Evolutionary conservation across 1,140 invertebrate genomes (phyloP).

Genomic region (Drosophila insularis): DNA sequence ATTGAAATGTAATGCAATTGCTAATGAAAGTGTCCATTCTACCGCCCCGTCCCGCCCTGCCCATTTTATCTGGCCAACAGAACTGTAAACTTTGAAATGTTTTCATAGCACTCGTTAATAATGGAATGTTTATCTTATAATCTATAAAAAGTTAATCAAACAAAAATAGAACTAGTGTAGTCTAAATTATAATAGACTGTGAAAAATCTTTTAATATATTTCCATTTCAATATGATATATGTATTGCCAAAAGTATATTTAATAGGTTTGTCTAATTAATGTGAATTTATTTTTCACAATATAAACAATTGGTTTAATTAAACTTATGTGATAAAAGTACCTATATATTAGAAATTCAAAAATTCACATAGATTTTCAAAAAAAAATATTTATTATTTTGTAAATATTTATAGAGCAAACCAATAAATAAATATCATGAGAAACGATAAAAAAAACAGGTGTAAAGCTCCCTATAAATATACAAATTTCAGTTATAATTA

Average conservation of each 20-base stretch:
- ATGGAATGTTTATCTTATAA: not conserved
- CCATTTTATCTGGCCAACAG: not conserved
- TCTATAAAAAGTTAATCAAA: slow-evolving; percentile 3
- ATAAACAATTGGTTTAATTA: too few relatives aligned
- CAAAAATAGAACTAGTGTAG: not conserved
- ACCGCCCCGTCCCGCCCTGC: not conserved
- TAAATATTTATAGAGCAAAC: too few relatives aligned
- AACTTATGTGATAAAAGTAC: too few relatives aligned
- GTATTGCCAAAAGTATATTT: not conserved
- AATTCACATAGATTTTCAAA: too few relatives aligned
- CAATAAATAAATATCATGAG: too few relatives aligned
- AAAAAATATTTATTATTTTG: too few relatives aligned
- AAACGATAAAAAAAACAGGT: too few relatives aligned
- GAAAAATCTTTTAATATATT: not conserved
- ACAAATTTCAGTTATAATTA: too few relatives aligned
- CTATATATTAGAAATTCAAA: too few relatives aligned
- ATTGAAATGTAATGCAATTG: not conserved
- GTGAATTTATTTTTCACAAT: too few relatives aligned
- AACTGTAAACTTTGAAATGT: not conserved
- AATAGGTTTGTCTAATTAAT: not conserved
- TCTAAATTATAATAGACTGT: not conserved
- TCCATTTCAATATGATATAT: not conserved
- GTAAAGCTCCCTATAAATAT: too few relatives aligned
- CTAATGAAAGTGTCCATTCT: slow-evolving; percentile 2
- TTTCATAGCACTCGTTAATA: not conserved